Conservation (phyloP, 2,888 invertebrate genomes). For the Ypsolopha scabrella region DNA sequence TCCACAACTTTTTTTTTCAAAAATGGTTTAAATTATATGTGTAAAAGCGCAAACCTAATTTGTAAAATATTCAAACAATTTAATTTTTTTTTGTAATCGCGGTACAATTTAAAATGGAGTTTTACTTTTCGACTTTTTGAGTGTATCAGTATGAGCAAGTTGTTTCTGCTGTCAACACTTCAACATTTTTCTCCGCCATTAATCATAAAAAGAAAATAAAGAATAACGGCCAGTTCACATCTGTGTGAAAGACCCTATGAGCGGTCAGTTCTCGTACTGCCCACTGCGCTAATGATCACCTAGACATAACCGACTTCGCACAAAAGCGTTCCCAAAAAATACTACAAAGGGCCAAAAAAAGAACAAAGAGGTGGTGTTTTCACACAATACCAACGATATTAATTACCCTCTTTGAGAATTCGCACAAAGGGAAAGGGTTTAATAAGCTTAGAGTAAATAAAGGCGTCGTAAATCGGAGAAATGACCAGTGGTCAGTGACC, state of each 20-base stretch:
- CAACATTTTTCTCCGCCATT: not conserved
- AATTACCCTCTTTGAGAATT: constrained; percentile 58
- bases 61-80: too few relatives aligned
- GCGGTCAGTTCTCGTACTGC: constrained; percentile 54
- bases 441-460: constrained; percentile 65
- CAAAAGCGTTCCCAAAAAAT: constrained; percentile 35
- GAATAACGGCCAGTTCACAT: constrained; percentile 34
- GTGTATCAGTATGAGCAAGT: not conserved
- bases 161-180: not conserved
- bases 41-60: too few relatives aligned
- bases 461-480: constrained; percentile 39
- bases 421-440: constrained; percentile 53
- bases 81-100: too few relatives aligned
- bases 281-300: constrained; percentile 60
- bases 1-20: too few relatives aligned
- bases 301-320: constrained; percentile 37
- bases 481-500: constrained; percentile 51
- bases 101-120: too few relatives aligned
- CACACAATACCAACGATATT: constrained; percentile 59
- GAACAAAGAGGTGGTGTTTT: constrained; percentile 50
- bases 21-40: too few relatives aligned
- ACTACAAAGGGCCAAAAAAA: constrained; percentile 40
- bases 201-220: not conserved
- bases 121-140: not conserved
- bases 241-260: constrained; percentile 45